These are phyloP conservation scores for Carterocephalus palaemon DNA, from an alignment of 2,888 invertebrate genomes.

Conservation along the genomic window DNA sequence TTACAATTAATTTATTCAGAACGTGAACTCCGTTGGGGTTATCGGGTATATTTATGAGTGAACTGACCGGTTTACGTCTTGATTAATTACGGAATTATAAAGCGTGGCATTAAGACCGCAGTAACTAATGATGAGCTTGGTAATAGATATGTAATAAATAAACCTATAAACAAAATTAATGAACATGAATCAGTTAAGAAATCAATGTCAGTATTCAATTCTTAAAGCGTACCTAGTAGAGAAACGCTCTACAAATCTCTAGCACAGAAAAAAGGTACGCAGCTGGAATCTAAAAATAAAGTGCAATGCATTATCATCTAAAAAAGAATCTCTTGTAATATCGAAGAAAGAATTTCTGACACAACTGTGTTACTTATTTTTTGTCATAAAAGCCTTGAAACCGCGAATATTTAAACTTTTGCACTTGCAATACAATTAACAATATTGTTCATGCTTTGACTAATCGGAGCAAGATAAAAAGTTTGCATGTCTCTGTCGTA, in stretches of 20 bases:
- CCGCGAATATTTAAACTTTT: too few species aligned
- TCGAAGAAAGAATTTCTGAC: too few species aligned
- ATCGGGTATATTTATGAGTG: slow-evolving; percentile 1
- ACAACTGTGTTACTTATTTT: too few species aligned
- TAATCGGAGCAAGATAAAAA: too few species aligned
- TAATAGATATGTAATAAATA: neutral
- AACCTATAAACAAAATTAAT: neutral
- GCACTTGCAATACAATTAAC: too few species aligned
- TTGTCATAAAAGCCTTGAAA: too few species aligned
- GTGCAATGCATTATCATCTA: neutral
- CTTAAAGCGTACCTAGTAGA: slow-evolving; percentile 1
- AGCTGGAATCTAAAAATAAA: slow-evolving; percentile 8
- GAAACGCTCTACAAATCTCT: slow-evolving; percentile 1
- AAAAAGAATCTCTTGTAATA: neutral
- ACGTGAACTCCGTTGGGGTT: slow-evolving; percentile 1
- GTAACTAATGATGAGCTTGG: neutral
- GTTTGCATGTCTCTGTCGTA: too few species aligned
- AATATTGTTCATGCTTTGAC: too few species aligned
- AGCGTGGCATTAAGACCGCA: neutral
- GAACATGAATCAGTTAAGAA: too few species aligned
- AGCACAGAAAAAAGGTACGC: slow-evolving; percentile 8
- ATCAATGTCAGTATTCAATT: slow-evolving; percentile 17
- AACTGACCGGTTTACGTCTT: slow-evolving; percentile 9
- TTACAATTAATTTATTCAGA: neutral
- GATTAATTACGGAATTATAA: slow-evolving; percentile 12